Percentiles rank a stretch among this genome's conserved stretches.
Evolutionary conservation across 2,113 vertebrate species (phyloP).

Genomic region (Eretmodus cyanostictus): DNA sequence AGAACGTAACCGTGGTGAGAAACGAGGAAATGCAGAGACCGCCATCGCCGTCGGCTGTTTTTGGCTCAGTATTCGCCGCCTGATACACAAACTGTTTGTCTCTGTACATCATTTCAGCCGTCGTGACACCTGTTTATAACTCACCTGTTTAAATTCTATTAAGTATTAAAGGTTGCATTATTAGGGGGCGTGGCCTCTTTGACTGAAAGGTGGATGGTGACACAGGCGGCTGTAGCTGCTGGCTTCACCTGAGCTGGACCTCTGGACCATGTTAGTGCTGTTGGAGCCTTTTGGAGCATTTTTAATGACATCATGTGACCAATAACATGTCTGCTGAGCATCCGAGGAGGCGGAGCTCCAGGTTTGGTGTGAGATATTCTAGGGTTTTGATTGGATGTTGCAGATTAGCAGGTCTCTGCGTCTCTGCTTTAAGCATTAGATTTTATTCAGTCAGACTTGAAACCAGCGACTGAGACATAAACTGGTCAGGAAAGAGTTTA

Average conservation of each 20-base stretch:
- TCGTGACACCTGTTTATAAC: accelerated
- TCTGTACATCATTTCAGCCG: background rate
- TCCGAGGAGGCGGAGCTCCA: background rate
- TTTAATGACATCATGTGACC: background rate
- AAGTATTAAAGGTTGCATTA: background rate
- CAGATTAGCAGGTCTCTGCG: background rate
- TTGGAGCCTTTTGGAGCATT: background rate
- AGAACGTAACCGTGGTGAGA: background rate
- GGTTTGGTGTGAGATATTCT: background rate
- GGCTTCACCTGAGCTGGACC: background rate
- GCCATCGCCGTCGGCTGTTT: accelerated
- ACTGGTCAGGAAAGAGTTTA: background rate
- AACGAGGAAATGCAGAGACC: background rate
- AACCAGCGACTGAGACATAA: background rate
- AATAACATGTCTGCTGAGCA: background rate
- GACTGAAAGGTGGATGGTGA: background rate
- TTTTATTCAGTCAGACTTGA: background rate
- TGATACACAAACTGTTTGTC: background rate
- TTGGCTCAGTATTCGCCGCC: accelerated
- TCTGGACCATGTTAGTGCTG: accelerated
- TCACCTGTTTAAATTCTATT: background rate
- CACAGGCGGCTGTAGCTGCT: background rate
- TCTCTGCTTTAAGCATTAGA: background rate
- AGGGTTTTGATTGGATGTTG: background rate
- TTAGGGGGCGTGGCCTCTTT: background rate